A percentile compares a stretch with the other conserved stretches of the same genome.
phyloP scores from a whole-genome alignment of 2,888 invertebrate genomes.

The Ceriagrion tenellum region DNA sequence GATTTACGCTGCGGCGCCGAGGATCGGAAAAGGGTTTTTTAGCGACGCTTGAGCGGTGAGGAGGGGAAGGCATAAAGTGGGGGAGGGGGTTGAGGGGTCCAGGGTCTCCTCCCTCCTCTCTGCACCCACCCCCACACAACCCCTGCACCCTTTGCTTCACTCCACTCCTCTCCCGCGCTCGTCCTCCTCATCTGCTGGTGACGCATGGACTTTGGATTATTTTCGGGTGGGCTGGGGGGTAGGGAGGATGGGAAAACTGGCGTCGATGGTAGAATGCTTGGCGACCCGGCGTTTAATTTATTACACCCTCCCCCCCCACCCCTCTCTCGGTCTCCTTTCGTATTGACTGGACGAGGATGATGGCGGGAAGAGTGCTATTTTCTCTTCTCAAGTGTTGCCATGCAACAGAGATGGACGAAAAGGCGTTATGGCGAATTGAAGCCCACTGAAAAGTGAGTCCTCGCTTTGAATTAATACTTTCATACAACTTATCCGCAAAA shows the following conservation, averaged over 20 bases:
- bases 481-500: no score
- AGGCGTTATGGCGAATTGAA: not conserved
- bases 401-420: not conserved
- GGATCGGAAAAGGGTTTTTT: conserved; percentile 30
- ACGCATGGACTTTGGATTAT: conserved; percentile 9
- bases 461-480: no score
- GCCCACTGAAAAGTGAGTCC: not conserved
- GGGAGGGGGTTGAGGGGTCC: not conserved
- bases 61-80: not conserved
- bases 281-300: not conserved
- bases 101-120: not conserved
- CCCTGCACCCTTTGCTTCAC: not conserved
- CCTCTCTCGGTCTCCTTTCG: not conserved
- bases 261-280: conserved; percentile 11
- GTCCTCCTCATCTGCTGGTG: not conserved
- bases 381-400: not conserved
- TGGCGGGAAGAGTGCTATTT: conserved; percentile 5
- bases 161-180: not conserved
- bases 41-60: not conserved
- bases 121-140: no score
- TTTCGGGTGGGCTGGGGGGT: not conserved
- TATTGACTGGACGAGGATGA: not conserved
- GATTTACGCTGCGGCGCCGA: conserved; percentile 39
- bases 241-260: not conserved
- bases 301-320: not conserved